Evolutionary conservation across 2,113 vertebrate genomes (phyloP).

Genomic region (Caranx ignobilis): DNA sequence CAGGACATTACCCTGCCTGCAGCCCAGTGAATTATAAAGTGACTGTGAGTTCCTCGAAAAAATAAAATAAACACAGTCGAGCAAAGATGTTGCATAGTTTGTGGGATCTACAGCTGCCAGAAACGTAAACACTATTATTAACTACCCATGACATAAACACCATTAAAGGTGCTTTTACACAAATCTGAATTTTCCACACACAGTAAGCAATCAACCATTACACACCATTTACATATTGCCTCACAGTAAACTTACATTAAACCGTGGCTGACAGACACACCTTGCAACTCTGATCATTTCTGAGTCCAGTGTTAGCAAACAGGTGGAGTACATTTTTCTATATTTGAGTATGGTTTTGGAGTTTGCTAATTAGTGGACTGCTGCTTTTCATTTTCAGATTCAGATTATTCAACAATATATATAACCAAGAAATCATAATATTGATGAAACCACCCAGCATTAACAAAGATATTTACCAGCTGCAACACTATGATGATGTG

Average conservation of each 20-base stretch:
- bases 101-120: neutral
- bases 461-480: neutral
- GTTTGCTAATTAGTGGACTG: no score
- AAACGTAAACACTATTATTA: neutral
- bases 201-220: neutral
- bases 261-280: no score
- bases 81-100: conserved; percentile 2
- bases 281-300: no score
- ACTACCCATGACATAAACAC: neutral
- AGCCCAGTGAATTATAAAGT: neutral
- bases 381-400: neutral
- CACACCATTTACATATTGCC: neutral
- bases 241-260: neutral
- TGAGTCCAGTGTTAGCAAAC: no score
- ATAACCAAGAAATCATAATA: neutral
- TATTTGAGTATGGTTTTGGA: no score
- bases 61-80: neutral
- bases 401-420: neutral
- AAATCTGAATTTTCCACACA: neutral
- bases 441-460: neutral
- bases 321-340: no score
- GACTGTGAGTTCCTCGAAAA: neutral
- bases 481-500: neutral
- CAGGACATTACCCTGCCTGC: neutral
- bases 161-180: neutral